Conservation (phyloP, 2,888 invertebrate genomes). For the Polia nebulosa region DNA sequence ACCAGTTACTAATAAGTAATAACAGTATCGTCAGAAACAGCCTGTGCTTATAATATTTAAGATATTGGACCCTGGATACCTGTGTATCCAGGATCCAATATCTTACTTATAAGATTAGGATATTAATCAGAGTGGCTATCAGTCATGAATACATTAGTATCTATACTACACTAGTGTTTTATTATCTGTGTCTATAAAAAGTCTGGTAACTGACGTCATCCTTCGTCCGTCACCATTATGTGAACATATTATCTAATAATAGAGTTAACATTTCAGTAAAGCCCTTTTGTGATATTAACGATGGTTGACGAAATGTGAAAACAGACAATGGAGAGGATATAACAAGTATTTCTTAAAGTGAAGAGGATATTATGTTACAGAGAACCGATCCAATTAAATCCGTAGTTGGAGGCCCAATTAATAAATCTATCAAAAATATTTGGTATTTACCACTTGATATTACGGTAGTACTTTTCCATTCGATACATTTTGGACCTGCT, state of each 20-base stretch:
- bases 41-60: too few species aligned
- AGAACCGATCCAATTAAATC: too few species aligned
- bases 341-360: slow-evolving; percentile 18
- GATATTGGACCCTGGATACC: too few species aligned
- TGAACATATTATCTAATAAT: slow-evolving; percentile 45
- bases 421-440: too few species aligned
- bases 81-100: slow-evolving; percentile 14
- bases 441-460: too few species aligned
- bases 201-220: not conserved
- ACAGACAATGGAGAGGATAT: slow-evolving; percentile 38
- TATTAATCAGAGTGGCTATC: slow-evolving; percentile 36
- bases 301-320: slow-evolving; percentile 45
- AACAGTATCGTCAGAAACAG: slow-evolving; percentile 8
- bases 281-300: slow-evolving; percentile 44
- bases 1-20: slow-evolving; percentile 2
- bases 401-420: too few species aligned
- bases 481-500: too few species aligned
- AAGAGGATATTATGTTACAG: not conserved
- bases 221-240: not conserved
- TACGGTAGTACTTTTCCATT: too few species aligned
- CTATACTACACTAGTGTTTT: not conserved
- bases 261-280: slow-evolving; percentile 54
- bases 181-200: too few species aligned
- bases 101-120: slow-evolving; percentile 17
- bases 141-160: not conserved